These are phyloP conservation scores for Drosophila persimilis DNA, from an alignment of 1,140 invertebrate species.

Conservation along the genomic window DNA sequence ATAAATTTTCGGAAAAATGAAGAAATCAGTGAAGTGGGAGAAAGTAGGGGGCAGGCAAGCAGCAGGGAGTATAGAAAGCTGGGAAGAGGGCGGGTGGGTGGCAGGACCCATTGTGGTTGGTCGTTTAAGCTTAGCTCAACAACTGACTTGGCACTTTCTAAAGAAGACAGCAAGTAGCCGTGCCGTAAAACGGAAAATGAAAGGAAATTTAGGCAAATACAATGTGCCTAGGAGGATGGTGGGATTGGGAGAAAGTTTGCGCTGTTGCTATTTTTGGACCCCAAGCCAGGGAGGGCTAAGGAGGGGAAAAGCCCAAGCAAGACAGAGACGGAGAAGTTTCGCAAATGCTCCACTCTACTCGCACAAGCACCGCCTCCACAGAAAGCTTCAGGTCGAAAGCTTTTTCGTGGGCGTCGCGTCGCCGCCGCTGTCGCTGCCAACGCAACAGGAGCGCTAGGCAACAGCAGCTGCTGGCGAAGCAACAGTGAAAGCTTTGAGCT, in stretches of 20 bases:
- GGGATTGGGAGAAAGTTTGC: slow-evolving; percentile 33
- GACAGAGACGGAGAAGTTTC: slow-evolving; percentile 1
- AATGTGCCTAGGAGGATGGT: not conserved
- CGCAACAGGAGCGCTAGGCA: slow-evolving; percentile 52
- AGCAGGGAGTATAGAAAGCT: not conserved
- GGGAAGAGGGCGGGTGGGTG: not conserved
- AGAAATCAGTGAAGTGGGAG: too few relatives aligned
- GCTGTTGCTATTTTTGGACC: slow-evolving; percentile 72
- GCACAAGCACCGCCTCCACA: slow-evolving; percentile 42
- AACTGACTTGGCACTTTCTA: slow-evolving; percentile 49
- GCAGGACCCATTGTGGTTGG: not conserved
- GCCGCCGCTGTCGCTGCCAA: slow-evolving; percentile 22
- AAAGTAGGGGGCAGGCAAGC: too few relatives aligned
- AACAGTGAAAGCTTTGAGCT: slow-evolving; percentile 65
- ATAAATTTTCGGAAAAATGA: slow-evolving; percentile 37
- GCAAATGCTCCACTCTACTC: slow-evolving; percentile 5
- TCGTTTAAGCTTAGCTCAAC: slow-evolving; percentile 39
- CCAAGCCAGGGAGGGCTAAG: slow-evolving; percentile 3
- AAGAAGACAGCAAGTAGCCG: slow-evolving; percentile 26
- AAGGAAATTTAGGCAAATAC: slow-evolving; percentile 37
- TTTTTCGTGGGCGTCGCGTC: slow-evolving; percentile 52
- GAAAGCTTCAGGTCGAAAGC: slow-evolving; percentile 29
- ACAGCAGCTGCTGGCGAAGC: slow-evolving; percentile 39
- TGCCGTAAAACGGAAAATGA: slow-evolving; percentile 41
- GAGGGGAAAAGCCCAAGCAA: too few relatives aligned